Evolutionary conservation across 2,113 vertebrate species (phyloP).

Genomic region (Sturnus vulgaris): DNA sequence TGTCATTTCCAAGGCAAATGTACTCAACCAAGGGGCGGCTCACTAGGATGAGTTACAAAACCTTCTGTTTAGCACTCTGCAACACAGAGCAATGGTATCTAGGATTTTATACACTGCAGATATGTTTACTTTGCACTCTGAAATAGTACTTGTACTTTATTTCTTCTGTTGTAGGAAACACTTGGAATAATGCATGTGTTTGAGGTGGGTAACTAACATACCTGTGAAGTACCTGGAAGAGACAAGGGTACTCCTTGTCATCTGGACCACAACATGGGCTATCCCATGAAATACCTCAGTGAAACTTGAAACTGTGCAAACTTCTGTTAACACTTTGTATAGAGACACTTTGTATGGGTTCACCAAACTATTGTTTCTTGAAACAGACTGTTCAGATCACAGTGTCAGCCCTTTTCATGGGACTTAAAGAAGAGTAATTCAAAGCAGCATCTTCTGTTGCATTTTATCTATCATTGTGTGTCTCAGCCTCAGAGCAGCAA

Average conservation of each 20-base stretch:
- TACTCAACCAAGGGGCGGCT: not conserved
- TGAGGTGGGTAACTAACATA: not conserved
- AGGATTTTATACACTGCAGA: not conserved
- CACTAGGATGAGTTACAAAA: conserved; percentile 33
- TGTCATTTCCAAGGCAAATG: conserved; percentile 44
- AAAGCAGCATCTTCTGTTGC: not conserved
- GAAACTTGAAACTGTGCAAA: not conserved
- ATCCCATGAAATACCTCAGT: not conserved
- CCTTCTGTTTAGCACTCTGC: conserved; percentile 13
- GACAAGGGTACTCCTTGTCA: not conserved
- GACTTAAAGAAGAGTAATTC: not conserved
- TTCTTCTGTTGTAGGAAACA: not conserved
- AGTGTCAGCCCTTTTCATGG: not conserved
- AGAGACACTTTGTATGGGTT: not conserved
- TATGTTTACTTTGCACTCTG: not conserved
- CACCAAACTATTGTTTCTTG: not conserved
- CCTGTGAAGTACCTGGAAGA: not conserved
- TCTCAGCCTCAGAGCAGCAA: not conserved
- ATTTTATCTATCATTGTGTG: not conserved
- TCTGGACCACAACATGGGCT: not conserved
- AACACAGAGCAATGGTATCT: not conserved
- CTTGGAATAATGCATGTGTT: not conserved
- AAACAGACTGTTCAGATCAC: not conserved
- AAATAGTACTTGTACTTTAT: not conserved
- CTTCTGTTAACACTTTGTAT: not conserved